Conservation (phyloP, 1,140 invertebrate species). For the Eriosoma lanigerum region DNA sequence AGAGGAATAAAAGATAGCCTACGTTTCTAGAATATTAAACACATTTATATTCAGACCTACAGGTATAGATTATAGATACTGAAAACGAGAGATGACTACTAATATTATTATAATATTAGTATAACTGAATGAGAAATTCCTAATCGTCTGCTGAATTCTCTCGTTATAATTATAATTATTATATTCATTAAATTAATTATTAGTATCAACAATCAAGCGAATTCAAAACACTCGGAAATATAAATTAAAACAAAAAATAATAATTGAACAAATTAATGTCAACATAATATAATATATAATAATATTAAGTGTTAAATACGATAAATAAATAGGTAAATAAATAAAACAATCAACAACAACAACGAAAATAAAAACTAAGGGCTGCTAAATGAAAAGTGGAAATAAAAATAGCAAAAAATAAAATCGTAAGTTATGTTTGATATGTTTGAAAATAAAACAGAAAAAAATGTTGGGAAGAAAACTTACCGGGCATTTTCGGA, state of each 20-base stretch:
- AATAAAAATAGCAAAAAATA: conserved; percentile 48
- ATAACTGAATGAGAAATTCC: conserved; percentile 30
- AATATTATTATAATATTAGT: background rate
- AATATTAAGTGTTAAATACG: conserved; percentile 44
- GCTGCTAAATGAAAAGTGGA: conserved; percentile 22
- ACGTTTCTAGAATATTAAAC: conserved; percentile 8
- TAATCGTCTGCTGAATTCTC: conserved; percentile 30
- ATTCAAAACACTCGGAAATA: conserved; percentile 49
- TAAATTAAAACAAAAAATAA: conserved; percentile 49
- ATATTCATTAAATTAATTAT: conserved; percentile 11
- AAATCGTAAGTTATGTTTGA: conserved; percentile 46
- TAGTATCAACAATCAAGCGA: conserved; percentile 52
- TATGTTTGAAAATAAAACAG: conserved; percentile 48
- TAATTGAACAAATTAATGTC: conserved; percentile 48
- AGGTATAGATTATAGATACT: background rate
- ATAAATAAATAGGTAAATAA: conserved; percentile 45
- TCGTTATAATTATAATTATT: conserved; percentile 6
- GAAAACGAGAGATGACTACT: conserved; percentile 30
- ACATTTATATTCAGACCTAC: background rate
- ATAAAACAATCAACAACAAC: conserved; percentile 50
- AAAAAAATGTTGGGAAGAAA: conserved; percentile 51
- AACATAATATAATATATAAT: no score
- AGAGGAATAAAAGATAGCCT: conserved; percentile 11
- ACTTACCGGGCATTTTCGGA: conserved; percentile 51
- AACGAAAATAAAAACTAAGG: conserved; percentile 49